Evolutionary conservation across 2,797 vertebrate species (phyloP).

Genomic region (Sebastes hubbsi): DNA sequence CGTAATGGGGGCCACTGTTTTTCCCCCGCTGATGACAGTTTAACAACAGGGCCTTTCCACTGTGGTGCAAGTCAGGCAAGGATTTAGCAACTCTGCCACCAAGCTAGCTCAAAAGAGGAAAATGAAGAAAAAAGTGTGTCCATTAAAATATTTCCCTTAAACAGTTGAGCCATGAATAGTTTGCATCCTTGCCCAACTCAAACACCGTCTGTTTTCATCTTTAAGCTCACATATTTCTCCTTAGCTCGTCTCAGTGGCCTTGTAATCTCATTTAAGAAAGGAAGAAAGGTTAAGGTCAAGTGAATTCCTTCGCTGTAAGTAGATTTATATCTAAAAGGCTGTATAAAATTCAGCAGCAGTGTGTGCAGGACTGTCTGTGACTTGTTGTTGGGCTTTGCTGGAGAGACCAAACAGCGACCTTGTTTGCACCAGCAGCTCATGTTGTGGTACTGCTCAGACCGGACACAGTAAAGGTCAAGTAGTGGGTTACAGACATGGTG

Average conservation of each 20-base stretch:
- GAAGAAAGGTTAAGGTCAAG: not conserved
- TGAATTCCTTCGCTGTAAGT: conserved; percentile 9
- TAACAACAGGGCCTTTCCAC: conserved; percentile 27
- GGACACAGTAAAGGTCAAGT: not conserved
- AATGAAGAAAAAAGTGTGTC: not conserved
- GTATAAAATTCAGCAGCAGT: conserved; percentile 12
- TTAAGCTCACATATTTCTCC: not conserved
- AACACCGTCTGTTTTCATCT: conserved; percentile 2
- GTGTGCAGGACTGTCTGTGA: not conserved
- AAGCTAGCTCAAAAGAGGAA: not conserved
- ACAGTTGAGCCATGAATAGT: not conserved
- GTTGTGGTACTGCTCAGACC: not conserved
- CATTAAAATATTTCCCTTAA: not conserved
- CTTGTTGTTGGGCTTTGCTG: not conserved
- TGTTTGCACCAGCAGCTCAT: not conserved
- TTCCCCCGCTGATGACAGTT: conserved; percentile 30
- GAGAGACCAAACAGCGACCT: not conserved
- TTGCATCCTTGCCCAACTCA: not conserved
- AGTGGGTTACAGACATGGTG: not conserved
- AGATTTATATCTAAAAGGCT: conserved; percentile 3
- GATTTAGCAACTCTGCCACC: not conserved
- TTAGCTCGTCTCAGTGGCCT: not conserved
- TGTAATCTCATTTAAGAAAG: conserved; percentile 25
- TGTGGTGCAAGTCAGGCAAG: not conserved
- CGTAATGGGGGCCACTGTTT: conserved; percentile 43